These are phyloP conservation scores for Eira barbara DNA, from an alignment of 2,113 vertebrate genomes.

Conservation along the genomic window DNA sequence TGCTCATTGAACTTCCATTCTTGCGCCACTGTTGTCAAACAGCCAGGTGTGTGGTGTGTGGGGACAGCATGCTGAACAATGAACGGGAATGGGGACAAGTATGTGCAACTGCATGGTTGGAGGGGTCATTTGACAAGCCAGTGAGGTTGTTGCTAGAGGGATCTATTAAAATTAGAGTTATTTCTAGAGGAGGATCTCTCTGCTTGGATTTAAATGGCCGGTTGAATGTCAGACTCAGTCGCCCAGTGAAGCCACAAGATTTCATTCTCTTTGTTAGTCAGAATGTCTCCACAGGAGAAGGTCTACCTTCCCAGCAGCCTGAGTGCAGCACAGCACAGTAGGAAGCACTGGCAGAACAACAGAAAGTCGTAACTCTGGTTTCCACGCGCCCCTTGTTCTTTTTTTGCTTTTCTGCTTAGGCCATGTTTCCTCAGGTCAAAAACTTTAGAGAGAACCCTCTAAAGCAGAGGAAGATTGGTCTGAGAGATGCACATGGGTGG, in stretches of 20 bases:
- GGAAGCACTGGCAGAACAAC: background rate
- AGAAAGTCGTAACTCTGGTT: background rate
- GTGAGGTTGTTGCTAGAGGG: background rate
- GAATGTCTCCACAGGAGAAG: background rate
- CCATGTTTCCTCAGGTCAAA: background rate
- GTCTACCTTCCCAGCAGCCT: background rate
- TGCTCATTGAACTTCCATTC: background rate
- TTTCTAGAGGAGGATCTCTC: background rate
- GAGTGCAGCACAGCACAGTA: background rate
- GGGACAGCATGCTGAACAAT: background rate
- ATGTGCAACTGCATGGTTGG: background rate
- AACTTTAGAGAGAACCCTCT: background rate
- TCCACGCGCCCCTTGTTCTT: background rate
- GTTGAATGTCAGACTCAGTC: background rate
- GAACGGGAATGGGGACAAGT: background rate
- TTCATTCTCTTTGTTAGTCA: background rate
- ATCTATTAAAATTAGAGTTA: background rate
- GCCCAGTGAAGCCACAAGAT: background rate
- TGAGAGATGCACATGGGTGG: background rate
- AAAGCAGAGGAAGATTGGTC: background rate
- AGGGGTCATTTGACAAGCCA: background rate
- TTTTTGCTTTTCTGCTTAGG: background rate
- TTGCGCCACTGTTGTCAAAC: too few relatives aligned
- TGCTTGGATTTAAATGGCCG: background rate
- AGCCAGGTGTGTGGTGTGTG: background rate